A percentile compares a stretch with the other conserved stretches of the same genome.
phyloP scores from a whole-genome alignment of 2,797 vertebrate species.

The Selene dorsalis region DNA sequence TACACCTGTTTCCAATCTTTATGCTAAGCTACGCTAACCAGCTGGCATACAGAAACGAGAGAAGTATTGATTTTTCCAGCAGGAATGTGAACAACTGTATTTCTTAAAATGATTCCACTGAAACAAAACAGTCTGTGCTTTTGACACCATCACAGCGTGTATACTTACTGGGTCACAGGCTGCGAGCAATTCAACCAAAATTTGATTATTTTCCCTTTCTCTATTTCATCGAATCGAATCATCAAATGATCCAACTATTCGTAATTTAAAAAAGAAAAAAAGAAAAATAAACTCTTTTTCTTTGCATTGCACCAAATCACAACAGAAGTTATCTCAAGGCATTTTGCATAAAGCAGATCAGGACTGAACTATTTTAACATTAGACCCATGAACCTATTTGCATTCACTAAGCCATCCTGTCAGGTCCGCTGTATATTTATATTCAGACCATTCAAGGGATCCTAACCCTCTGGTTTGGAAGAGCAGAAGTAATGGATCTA shows the following conservation, averaged over 20 bases:
- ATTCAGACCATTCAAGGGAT: neutral
- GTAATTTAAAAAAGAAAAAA: neutral
- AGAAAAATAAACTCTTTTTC: neutral
- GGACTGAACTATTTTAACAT: neutral
- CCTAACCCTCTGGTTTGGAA: constrained; percentile 13
- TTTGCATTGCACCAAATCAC: no score
- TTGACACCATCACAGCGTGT: neutral
- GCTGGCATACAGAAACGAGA: neutral
- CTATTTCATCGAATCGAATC: neutral
- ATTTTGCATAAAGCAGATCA: no score
- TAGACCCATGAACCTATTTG: neutral
- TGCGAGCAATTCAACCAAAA: neutral
- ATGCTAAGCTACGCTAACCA: neutral
- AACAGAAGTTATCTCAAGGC: no score
- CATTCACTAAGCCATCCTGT: no score
- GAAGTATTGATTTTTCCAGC: neutral
- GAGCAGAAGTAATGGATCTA: constrained; percentile 1
- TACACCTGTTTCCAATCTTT: neutral
- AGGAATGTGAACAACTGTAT: neutral
- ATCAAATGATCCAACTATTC: neutral
- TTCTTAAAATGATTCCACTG: neutral
- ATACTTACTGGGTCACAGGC: no score
- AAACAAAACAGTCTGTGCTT: neutral
- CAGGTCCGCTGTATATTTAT: neutral
- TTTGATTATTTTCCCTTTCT: neutral